Base-by-base conservation (phyloP, 2,888 invertebrate genomes). In the Itoplectis maculator region DNA sequence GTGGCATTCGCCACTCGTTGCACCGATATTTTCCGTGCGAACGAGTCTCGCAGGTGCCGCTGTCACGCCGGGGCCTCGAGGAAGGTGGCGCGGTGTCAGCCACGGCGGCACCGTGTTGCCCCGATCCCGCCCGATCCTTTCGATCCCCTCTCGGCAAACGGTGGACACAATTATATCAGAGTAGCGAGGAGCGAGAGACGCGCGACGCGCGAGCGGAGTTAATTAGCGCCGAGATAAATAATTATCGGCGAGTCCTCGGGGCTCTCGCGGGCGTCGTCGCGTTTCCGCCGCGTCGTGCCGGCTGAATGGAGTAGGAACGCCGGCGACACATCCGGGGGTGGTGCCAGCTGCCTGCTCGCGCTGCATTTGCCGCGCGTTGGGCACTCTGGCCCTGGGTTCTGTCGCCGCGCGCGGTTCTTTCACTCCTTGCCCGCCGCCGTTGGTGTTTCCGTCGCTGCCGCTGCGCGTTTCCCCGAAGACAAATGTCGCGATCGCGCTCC, bases 291-390 rank as follows among this genome's bases (percentile, higher is more conserved):
- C 82, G 82, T 59, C 75, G 45, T 65, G 80, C 82, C 82, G 82
- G 82, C 82, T 83, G 82, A 83, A 83, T 80, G 82, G 82, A 80
- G n/a, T n/a, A n/a, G n/a, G 74, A 56, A 69, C 81, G 70, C 84
- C 79, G 76, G 81, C 84, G 86, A 83, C 82, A 89, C 89, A 88
- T 87, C 89, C 86, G 89, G 87, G 88, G 87, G 86, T 88, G 88
- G 85, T 81, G 77, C 86, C 88, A 88, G 87, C 87, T 88, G 88
- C 85, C 47, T 56, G n/a, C 65, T 61, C 42, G 72, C 61, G 54
- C 72, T 61, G 66, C n/a, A n/a, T n/a, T n/a, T n/a, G n/a, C n/a
- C n/a, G n/a, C n/a, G n/a, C n/a, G n/a, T n/a, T n/a, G n/a, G n/a
- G n/a, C n/a, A n/a, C n/a, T n/a, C n/a, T n/a, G n/a, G n/a, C n/a